Evolutionary conservation across 2,888 invertebrate species (phyloP), one percentile per base, ranked within the genome.

Genomic region (Lasioglossum morio): DNA sequence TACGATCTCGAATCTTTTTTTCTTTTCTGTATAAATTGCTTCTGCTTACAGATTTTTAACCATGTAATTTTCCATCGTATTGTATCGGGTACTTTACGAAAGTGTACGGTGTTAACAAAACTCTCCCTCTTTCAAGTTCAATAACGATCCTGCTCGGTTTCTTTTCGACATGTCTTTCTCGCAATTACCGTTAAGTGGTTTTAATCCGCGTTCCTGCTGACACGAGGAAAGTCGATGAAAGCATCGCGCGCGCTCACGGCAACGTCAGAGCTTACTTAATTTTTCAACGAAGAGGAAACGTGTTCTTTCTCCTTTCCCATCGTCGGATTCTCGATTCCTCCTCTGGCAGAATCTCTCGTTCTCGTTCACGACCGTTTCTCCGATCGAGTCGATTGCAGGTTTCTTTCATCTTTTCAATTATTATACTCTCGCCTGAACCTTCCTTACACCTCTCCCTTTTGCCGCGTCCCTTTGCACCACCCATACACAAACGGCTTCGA

Each of bases 101-200:
- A 4, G 34, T 19, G 3, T 2, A 3, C 3, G 8, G 23, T 0
- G 66, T 10, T 16, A 16, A 30, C 10, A 1, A 4, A 1, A 19
- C 8, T 60, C 14, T 60, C 2, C 60, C 1, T 60, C 16, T 8
- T 16, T 34, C 30, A 66, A 34, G 34, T 30, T 66, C 34, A 34
- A 34, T 34, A 34, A 34, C 19, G 66, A 34, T 34, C 0, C 2
- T 19, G 19, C 10, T n/a, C 16, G 16, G 34, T 37, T 66, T 66
- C 46, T 2, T 37, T 57, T 1, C 30, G 23, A 4, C 53, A 16
- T 34, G 46, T 40, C n/a, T 30, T 30, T 53, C 23, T n/a, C 72
- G 63, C 48, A 75, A 75, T 82, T 79, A 72, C 34, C 70, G n/a
- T 60, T 70, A 63, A 83, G 63, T 72, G 72, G 53, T 72, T 83